Evolutionary conservation across 1,140 invertebrate genomes (phyloP), one percentile per base, ranked within the genome.

Genomic region (Odontomachus brunneus): DNA sequence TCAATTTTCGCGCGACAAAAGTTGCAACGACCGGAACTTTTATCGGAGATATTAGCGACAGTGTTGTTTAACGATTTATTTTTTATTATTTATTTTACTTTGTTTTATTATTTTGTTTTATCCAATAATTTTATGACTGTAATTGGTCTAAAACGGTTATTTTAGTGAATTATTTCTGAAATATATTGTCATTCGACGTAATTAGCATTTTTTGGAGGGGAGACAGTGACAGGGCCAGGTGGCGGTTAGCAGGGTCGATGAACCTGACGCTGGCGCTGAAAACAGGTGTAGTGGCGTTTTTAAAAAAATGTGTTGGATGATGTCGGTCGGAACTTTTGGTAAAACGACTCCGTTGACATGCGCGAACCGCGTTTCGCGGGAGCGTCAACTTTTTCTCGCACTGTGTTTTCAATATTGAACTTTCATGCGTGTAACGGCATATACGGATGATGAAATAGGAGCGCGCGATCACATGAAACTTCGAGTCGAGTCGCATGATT

Each of bases 151-250:
- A 75, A 33, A 24, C 33, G 33, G 26, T 73, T 73, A 44, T 33
- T 60, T 26, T 3, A 1, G 0, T n/a, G 22, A 60, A 48, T 60
- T 17, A 12, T 19, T 9, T 19, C 19, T 59, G 63, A 14, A 48
- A 65, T 19, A 65, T 38, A n/a, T 65, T 65, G 29, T 19, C 33
- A 38, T 65, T 24, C 48, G 38, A 33, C 9, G 65, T 17, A 3
- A 3, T 75, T 75, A 65, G 59, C 59, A 75, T 75, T 75, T 51
- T 66, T 33, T 4, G 38, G 9, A 11, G 38, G 9, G 48, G 19
- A 15, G 33, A 44, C 26, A 76, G 44, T 53, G 73, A 76, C 73
- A 76, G 73, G 26, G n/a, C n/a, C 48, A 76, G 73, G 3, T 65
- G 73, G n/a, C 26, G 44, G 33, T 14, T 26, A 66, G 17, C 22